phyloP scores from a whole-genome alignment of 2,888 invertebrate species.

The Dolomedes plantarius region DNA sequence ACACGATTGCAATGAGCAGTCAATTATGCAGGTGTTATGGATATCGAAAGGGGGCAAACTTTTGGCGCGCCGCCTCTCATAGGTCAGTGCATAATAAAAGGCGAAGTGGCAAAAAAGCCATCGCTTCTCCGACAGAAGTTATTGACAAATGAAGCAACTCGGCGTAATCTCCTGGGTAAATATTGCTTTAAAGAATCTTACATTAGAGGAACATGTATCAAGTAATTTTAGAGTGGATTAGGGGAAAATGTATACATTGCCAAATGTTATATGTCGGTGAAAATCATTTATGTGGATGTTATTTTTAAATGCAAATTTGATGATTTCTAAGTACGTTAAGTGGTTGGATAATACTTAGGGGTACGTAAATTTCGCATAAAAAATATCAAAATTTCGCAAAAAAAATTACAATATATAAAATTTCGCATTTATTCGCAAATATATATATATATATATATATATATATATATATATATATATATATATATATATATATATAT shows the following conservation, averaged over 20 bases:
- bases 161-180: constrained; percentile 55
- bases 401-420: no score
- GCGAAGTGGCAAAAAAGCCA: constrained; percentile 47
- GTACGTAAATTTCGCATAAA: no score
- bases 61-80: constrained; percentile 25
- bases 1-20: neutral
- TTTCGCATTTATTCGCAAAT: no score
- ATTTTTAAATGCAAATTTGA: no score
- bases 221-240: constrained; percentile 36
- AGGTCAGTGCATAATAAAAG: constrained; percentile 46
- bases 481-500: no score
- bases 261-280: no score
- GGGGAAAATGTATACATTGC: constrained; percentile 40
- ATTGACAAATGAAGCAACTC: constrained; percentile 68
- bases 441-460: no score
- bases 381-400: no score
- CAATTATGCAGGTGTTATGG: constrained; percentile 66
- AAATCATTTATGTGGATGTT: no score
- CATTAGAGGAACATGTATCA: constrained; percentile 69
- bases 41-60: constrained; percentile 25
- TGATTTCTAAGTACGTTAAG: no score
- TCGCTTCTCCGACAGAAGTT: constrained; percentile 58
- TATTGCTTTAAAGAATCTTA: constrained; percentile 69
- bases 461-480: no score
- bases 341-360: no score